Base-by-base conservation (phyloP, 1,140 invertebrate species). In the Pachypsylla venusta region DNA sequence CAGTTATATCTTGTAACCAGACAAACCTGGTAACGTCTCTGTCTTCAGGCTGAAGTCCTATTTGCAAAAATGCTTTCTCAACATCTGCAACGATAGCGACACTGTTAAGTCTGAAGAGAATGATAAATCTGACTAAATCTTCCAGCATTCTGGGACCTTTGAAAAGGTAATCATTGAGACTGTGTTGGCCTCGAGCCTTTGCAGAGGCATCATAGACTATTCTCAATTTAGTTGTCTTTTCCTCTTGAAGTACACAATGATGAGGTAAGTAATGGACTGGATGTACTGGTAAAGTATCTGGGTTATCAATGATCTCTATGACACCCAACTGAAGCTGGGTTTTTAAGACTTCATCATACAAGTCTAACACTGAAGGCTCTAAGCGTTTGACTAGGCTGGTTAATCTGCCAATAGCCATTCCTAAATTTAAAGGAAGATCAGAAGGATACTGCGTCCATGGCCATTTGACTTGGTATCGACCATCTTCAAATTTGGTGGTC, bases 1-100 rank as follows among this genome's bases (percentile, higher is more conserved):
- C 7, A 3, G 7, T 55, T 14, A 55, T 28, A 28, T 55, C 54
- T 7, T 25, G 3, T 19, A 55, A n/a, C 54, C 54, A 55, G 20
- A 55, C 7, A 55, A 55, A 55, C n/a, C 54, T 3, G 24, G 22
- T 25, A 16, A 25, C 10, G 24, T 55, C 54, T 25, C 54, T 55
- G 22, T 55, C 54, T n/a, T 24, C 22, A 13, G 54, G 54, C 12
- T 55, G 20, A 16, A 55, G 54, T 5, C 54, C 54, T 4, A 55
- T 24, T 24, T 24, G 20, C 5, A 55, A 25, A 24, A 55, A 55
- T 20, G 54, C 54, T 55, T 28, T 55, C n/a, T 55, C 54, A 12
- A 55, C 25, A 55, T 55, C 54, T n/a, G 54, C 54, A 25, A 55
- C 22, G 5, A 55, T 25, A 7, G 20, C 54, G 7, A 55, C 26